Evolutionary conservation across 1,140 invertebrate species (phyloP), one percentile per base, ranked within the genome.

Genomic region (Drosophila lini): DNA sequence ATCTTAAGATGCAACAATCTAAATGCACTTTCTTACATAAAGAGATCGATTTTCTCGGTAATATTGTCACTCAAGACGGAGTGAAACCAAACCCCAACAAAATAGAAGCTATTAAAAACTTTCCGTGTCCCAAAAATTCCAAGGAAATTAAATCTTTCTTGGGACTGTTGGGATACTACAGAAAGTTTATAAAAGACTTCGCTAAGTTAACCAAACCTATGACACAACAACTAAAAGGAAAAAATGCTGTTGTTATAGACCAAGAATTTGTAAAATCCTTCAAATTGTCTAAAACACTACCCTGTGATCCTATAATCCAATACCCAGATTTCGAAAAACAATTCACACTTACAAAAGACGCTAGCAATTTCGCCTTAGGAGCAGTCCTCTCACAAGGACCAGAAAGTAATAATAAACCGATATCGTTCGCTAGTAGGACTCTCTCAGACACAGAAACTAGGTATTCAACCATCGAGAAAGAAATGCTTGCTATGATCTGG

Each of bases 191-290:
- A 10, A 48, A 48, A 28, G 45, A 31, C 11, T 48, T 48, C 3
- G 45, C 45, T 13, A 22, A 48, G 9, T 9, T n/a, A 10, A 28
- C 25, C 1, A 48, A 48, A 48, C 25, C 45, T 7, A 22, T 48
- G 8, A 32, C 47, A 4, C 47, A 31, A 48, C 61, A 64, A 36
- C 31, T 64, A 16, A 56, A 56, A 5, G 52, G 52, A 3, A 3
- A 50, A 10, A n/a, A 38, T 31, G 5, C 56, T 5, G 16, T 47
- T 13, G n/a, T 31, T 25, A 56, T 40, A n/a, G 32, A 40, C 16
- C 15, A 38, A 8, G 40, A 65, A 45, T 48, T 65, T 31, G 2
- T 11, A 11, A 44, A 22, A 44, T 11, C 42, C 8, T 44, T 44
- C 5, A 10, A 19, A 44, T 11, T 65, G 3, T 31, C 16, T 6